A percentile compares a stretch with the other conserved stretches of the same genome.
Evolutionary conservation across 2,113 vertebrate genomes (phyloP).

Genomic region (Hydropotes inermis): DNA sequence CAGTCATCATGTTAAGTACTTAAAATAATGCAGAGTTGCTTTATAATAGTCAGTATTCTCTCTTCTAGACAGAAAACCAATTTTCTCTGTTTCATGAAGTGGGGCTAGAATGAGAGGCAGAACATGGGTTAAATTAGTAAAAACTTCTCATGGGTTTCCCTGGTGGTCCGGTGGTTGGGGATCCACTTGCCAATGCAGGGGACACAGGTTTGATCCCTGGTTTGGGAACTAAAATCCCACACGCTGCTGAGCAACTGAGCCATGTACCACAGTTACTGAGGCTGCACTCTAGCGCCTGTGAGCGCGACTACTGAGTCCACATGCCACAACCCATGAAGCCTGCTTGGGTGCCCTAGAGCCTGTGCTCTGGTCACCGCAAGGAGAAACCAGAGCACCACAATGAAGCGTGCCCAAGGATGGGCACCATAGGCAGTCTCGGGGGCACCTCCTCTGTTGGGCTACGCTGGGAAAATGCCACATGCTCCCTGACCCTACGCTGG

Average conservation of each 20-base stretch:
- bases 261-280: neutral
- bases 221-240: neutral
- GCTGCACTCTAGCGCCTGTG: neutral
- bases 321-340: neutral
- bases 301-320: neutral
- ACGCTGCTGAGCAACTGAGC: neutral
- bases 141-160: neutral
- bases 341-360: neutral
- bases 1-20: neutral
- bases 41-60: neutral
- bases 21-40: neutral
- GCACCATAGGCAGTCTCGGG: neutral
- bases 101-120: neutral
- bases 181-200: neutral
- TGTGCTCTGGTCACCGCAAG: neutral
- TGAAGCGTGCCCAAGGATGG: neutral
- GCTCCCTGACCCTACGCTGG: neutral
- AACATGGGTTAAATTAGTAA: neutral
- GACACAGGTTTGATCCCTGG: neutral
- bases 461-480: neutral
- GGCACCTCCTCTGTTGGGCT: neutral
- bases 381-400: neutral
- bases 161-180: neutral
- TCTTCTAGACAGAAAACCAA: neutral
- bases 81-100: conserved; percentile 12